Base-by-base conservation (phyloP, 1,140 invertebrate species). In the Drosophila asahinai region DNA sequence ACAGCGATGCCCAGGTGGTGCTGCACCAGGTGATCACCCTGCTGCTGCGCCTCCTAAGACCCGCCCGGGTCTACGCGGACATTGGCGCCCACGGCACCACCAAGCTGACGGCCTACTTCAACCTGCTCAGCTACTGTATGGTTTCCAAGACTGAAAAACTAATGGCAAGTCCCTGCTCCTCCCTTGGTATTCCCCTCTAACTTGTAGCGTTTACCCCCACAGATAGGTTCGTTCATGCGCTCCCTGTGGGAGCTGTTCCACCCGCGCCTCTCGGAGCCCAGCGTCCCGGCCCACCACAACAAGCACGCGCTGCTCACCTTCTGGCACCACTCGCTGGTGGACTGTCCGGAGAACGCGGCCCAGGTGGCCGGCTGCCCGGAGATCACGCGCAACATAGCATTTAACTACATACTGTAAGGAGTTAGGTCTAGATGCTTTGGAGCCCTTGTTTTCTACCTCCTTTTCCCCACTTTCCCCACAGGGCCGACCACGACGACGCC, bases 211-310 rank as follows among this genome's bases (percentile, higher is more conserved):
- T 55, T 14, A 12, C 11, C 51, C 30, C 94, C 94, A 3, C 93
- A 97, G 96, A 97, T 97, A 93, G 96, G 97, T 58, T 96, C 97
- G 92, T 98, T 97, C 94, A 97, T 98, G 93, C 94, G 96, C 64
- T 97, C 98, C 87, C 93, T 99, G 42, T 99, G 98, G 98, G 96
- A 98, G 74, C 93, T 99, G 54, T 99, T 98, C 93, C 98, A 98
- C 94, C 98, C 98, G 19, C 97, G 97, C 79, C 94, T 99, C 52
- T 98, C 97, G n/a, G 98, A 99, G 93, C 98, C 98, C 3, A 97
- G 97, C 61, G 97, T 99, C 86, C 96, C 98, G 36, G 97, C 98
- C 54, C 97, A 98, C 94, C 98, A 98, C 80, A 99, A 99, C 92
- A 99, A 99, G 93, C 97, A 98, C 94, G 97, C 97, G 5, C 93